phyloP scores from a whole-genome alignment of 2,797 vertebrate species.

The Pipistrellus nathusii region DNA sequence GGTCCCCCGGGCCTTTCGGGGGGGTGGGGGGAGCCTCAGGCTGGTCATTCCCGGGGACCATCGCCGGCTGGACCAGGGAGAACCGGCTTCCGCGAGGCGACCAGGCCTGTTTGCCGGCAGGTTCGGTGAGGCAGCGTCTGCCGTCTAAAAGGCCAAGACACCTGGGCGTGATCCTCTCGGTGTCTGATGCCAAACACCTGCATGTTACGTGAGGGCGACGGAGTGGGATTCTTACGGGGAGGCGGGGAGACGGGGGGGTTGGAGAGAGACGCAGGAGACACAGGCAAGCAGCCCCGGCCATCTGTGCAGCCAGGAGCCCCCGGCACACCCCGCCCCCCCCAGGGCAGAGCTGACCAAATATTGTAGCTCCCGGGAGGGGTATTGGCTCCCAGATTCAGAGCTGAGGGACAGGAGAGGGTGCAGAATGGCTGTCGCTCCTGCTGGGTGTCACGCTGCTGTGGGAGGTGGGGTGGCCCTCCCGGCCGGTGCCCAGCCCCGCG shows the following conservation, averaged over 20 bases:
- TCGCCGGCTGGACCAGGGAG: neutral
- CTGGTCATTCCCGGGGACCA: too few species aligned
- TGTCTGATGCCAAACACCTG: neutral
- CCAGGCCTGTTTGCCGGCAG: neutral
- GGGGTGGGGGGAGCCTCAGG: too few species aligned
- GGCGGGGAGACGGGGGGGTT: too few species aligned
- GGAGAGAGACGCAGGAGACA: neutral
- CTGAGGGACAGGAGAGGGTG: neutral
- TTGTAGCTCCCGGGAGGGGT: neutral
- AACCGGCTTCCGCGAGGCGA: neutral
- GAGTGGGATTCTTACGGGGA: neutral
- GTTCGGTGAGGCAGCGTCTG: neutral
- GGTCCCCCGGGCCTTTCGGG: neutral
- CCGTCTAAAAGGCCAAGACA: too few species aligned
- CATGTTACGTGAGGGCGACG: neutral
- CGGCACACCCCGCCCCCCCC: neutral
- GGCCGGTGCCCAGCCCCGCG: neutral
- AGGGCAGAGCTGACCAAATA: neutral
- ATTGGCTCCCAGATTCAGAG: neutral
- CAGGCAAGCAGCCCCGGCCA: neutral
- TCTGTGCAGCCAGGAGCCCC: neutral
- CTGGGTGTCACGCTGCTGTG: neutral
- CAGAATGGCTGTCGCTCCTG: rapidly evolving
- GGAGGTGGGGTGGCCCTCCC: rapidly evolving
- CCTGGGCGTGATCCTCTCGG: constrained; percentile 23